phyloP scores from a whole-genome alignment of 2,113 vertebrate species.

The Lepisosteus osseus region DNA sequence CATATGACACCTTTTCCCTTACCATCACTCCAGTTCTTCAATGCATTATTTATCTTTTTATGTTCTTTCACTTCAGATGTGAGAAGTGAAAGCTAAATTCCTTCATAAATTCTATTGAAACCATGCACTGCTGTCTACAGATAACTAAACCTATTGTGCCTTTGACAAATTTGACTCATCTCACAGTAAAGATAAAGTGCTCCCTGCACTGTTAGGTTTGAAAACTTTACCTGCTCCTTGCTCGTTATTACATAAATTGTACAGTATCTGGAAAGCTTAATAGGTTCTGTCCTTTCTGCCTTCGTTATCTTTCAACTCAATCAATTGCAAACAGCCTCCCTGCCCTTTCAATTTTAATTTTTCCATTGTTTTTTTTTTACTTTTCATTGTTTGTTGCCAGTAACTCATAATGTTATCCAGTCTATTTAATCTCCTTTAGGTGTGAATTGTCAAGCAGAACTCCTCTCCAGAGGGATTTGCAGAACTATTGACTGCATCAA shows the following conservation, averaged over 20 bases:
- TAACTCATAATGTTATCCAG: no score
- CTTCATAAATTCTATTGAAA: slow-evolving; percentile 30
- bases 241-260: slow-evolving; percentile 8
- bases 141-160: slow-evolving; percentile 37
- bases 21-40: no score
- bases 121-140: slow-evolving; percentile 30
- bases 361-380: no score
- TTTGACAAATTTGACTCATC: slow-evolving; percentile 37
- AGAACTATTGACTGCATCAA: no score
- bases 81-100: not conserved
- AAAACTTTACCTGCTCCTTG: slow-evolving; percentile 31
- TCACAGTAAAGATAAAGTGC: slow-evolving; percentile 13
- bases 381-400: no score
- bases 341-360: not conserved
- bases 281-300: slow-evolving; percentile 24
- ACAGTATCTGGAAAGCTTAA: slow-evolving; percentile 15
- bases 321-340: not conserved
- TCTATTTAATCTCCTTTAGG: no score
- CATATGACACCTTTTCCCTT: no score
- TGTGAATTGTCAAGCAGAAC: no score
- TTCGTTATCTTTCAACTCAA: not conserved
- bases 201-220: slow-evolving; percentile 18
- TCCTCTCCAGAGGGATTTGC: no score
- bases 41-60: no score
- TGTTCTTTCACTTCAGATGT: no score